Conservation (phyloP, 1,140 invertebrate species). For the Nixonia krombeini region DNA sequence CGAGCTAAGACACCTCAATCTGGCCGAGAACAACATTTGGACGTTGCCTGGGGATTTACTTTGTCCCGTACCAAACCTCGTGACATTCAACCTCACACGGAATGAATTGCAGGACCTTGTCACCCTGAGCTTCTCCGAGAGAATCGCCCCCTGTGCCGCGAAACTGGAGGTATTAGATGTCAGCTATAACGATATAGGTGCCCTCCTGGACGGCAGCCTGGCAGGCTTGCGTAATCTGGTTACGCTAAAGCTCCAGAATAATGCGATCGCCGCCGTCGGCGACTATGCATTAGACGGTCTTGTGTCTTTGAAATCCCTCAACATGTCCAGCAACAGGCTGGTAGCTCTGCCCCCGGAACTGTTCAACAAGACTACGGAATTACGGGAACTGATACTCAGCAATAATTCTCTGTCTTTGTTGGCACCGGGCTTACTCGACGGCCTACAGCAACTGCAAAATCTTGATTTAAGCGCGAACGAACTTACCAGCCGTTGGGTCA, state of each 20-base stretch:
- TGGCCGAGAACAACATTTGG: conserved; percentile 87
- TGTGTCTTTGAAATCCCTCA: conserved; percentile 77
- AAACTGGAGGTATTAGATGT: conserved; percentile 81
- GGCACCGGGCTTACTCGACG: conserved; percentile 82
- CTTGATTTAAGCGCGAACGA: conserved; percentile 85
- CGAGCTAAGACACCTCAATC: conserved; percentile 79
- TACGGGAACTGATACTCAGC: conserved; percentile 81
- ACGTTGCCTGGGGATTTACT: conserved; percentile 81
- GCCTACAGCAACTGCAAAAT: conserved; percentile 81
- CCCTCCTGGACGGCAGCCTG: conserved; percentile 78
- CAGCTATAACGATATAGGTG: conserved; percentile 81
- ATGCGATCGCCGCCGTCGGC: conserved; percentile 79
- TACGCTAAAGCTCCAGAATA: conserved; percentile 80
- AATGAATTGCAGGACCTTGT: conserved; percentile 85
- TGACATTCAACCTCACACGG: conserved; percentile 80
- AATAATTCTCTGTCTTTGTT: conserved; percentile 86
- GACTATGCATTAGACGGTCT: conserved; percentile 81
- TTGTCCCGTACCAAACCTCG: conserved; percentile 80
- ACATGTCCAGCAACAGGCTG: conserved; percentile 84
- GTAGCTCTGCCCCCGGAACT: conserved; percentile 81
- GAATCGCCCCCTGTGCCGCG: conserved; percentile 75
- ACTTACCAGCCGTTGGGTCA: conserved; percentile 84
- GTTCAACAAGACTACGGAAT: conserved; percentile 77
- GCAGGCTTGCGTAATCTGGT: conserved; percentile 78
- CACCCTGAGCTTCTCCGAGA: conserved; percentile 80